Conservation (phyloP, 2,888 invertebrate genomes). For the Muschampia plurimacula region DNA sequence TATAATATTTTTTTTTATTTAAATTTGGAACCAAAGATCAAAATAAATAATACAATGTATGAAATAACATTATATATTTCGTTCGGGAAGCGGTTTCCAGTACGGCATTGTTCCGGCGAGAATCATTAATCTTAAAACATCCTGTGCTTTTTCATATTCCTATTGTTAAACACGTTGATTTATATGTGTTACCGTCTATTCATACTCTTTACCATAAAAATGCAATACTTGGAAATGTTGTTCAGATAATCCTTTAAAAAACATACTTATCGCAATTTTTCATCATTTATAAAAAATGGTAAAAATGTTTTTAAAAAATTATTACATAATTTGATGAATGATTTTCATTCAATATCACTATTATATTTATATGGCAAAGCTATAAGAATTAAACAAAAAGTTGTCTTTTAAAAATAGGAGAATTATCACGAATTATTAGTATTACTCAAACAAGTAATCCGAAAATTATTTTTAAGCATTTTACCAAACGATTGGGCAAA, state of each 20-base stretch:
- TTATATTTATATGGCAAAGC: background rate
- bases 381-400: background rate
- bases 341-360: too few species aligned
- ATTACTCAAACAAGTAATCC: background rate
- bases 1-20: background rate
- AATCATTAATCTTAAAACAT: slow-evolving; percentile 29
- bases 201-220: background rate
- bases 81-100: slow-evolving; percentile 25
- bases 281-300: too few species aligned
- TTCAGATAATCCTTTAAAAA: too few species aligned
- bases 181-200: background rate
- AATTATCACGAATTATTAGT: background rate
- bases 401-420: background rate
- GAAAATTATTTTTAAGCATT: background rate
- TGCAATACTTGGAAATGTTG: background rate
- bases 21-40: background rate
- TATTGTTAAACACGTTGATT: background rate
- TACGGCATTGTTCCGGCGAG: slow-evolving; percentile 17
- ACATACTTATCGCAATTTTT: too few species aligned
- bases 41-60: slow-evolving; percentile 15
- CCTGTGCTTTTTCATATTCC: slow-evolving; percentile 19
- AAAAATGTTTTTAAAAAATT: too few species aligned
- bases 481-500: slow-evolving; percentile 5
- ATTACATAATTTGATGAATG: too few species aligned
- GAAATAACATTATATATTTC: slow-evolving; percentile 14